Conservation (phyloP, 1,140 invertebrate species). For the Aporrectodea caliginosa region DNA sequence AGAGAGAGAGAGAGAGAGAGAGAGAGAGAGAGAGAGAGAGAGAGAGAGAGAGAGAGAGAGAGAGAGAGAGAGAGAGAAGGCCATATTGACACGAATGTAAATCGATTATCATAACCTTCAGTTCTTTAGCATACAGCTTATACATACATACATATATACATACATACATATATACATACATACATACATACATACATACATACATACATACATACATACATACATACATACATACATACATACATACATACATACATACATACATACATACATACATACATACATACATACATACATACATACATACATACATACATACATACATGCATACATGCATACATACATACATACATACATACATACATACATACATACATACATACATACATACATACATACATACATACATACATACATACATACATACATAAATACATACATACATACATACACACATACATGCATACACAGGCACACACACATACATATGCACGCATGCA, state of each 20-base stretch:
- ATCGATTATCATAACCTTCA: too few relatives aligned
- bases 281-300: slow-evolving; percentile 14
- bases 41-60: slow-evolving; percentile 19
- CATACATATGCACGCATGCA: too few relatives aligned
- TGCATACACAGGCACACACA: neutral
- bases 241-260: slow-evolving; percentile 23
- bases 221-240: slow-evolving; percentile 23
- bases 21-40: slow-evolving; percentile 25
- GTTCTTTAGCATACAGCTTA: too few relatives aligned
- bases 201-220: slow-evolving; percentile 22
- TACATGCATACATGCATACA: slow-evolving; percentile 25
- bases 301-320: slow-evolving; percentile 21
- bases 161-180: slow-evolving; percentile 22
- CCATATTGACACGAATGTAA: too few relatives aligned
- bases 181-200: slow-evolving; percentile 23
- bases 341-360: slow-evolving; percentile 21
- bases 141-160: too few relatives aligned
- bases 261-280: slow-evolving; percentile 22
- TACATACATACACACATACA: neutral
- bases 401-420: slow-evolving; percentile 34
- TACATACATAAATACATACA: neutral
- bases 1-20: slow-evolving; percentile 26
- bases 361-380: slow-evolving; percentile 24
- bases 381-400: slow-evolving; percentile 26
- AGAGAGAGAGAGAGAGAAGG: too few relatives aligned